Conservation (phyloP, 2,888 invertebrate genomes). For the Caenorhabditis macrosperma region DNA sequence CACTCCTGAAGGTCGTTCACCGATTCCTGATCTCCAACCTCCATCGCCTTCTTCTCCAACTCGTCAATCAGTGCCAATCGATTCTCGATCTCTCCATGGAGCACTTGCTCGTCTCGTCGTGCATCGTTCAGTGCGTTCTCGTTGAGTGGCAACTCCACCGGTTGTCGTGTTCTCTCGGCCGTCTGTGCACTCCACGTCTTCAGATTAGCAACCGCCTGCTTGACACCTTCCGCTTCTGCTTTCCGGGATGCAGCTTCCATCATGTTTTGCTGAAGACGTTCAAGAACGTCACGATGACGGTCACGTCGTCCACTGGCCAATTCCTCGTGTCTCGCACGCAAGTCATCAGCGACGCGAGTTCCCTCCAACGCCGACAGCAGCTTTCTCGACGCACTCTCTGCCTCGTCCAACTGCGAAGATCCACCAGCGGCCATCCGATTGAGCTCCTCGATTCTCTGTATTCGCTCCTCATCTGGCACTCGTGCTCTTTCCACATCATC, state of each 20-base stretch:
- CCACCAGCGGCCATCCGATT: constrained; percentile 64
- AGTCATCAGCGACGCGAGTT: constrained; percentile 57
- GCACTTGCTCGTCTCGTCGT: constrained; percentile 62
- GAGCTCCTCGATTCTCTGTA: constrained; percentile 61
- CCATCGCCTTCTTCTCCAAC: constrained; percentile 55
- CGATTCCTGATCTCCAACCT: constrained; percentile 39
- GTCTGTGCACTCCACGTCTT: constrained; percentile 57
- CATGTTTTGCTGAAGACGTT: constrained; percentile 63
- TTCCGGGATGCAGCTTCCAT: constrained; percentile 61
- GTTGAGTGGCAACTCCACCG: constrained; percentile 62
- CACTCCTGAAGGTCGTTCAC: constrained; percentile 25
- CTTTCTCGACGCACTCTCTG: constrained; percentile 56
- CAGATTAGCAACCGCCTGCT: constrained; percentile 60
- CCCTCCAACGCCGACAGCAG: constrained; percentile 65
- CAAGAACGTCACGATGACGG: constrained; percentile 61
- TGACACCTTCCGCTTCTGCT: constrained; percentile 68
- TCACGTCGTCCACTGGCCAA: constrained; percentile 47
- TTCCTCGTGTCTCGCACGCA: constrained; percentile 54
- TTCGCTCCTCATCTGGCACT: constrained; percentile 44
- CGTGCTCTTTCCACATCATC: constrained; percentile 35
- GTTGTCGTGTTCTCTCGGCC: constrained; percentile 37
- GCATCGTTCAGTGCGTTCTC: constrained; percentile 56
- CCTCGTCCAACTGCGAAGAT: constrained; percentile 60
- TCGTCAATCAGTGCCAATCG: constrained; percentile 56
- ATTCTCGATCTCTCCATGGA: constrained; percentile 68